These are phyloP conservation scores for Picus viridis DNA, from an alignment of 2,797 vertebrate genomes.

Conservation along the genomic window DNA sequence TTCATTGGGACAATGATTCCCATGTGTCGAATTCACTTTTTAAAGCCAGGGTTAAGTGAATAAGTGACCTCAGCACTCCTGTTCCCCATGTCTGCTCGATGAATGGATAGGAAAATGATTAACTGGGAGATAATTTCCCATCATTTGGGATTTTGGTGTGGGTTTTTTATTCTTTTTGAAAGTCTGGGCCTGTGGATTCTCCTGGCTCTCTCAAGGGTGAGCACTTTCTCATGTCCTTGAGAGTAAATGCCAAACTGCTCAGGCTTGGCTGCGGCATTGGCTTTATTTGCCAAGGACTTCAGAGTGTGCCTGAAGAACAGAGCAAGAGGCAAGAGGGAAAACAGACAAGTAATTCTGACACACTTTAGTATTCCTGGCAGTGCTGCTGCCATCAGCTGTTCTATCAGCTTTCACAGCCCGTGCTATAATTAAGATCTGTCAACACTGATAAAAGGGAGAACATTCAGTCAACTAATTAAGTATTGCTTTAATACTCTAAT, in stretches of 20 bases:
- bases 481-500: conserved; percentile 77
- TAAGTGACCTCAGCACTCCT: background rate
- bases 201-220: conserved; percentile 30
- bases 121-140: background rate
- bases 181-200: background rate
- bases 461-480: conserved; percentile 80
- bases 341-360: conserved; percentile 66
- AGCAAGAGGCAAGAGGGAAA: conserved; percentile 44
- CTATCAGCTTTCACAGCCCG: conserved; percentile 67
- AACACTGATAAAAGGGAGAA: conserved; percentile 79
- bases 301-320: conserved; percentile 55
- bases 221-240: conserved; percentile 63
- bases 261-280: conserved; percentile 20
- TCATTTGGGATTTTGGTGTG: background rate
- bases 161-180: background rate
- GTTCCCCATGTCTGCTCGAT: background rate
- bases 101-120: background rate
- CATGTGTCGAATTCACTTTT: background rate
- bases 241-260: conserved; percentile 52
- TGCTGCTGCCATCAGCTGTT: conserved; percentile 74
- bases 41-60: background rate
- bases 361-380: conserved; percentile 67
- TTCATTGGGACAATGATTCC: background rate
- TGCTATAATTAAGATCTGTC: conserved; percentile 79
- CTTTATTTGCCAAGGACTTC: conserved; percentile 69